A percentile compares a stretch with the other conserved stretches of the same genome.
phyloP scores from a whole-genome alignment of 1,140 invertebrate species.

The Pseudachorutes palmiensis region DNA sequence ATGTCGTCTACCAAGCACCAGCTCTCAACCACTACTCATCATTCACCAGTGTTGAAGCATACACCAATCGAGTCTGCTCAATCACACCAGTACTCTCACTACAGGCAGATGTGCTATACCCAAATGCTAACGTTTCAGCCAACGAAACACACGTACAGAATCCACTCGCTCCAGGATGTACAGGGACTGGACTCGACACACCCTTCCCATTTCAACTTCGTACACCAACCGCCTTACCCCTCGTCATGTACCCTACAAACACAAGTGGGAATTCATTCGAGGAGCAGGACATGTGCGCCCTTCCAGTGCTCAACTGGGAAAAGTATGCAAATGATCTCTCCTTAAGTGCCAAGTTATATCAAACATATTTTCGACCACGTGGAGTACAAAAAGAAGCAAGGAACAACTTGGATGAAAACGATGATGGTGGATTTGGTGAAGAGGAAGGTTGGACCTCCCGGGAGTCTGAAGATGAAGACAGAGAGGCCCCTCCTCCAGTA shows the following conservation, averaged over 20 bases:
- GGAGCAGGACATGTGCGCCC: constrained; percentile 27
- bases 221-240: constrained; percentile 21
- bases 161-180: constrained; percentile 20
- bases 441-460: too few relatives aligned
- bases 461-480: too few relatives aligned
- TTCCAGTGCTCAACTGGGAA: constrained; percentile 36
- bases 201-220: constrained; percentile 29
- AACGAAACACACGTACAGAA: neutral
- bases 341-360: too few relatives aligned
- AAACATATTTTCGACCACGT: too few relatives aligned
- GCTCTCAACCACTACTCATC: neutral
- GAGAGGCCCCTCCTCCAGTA: too few relatives aligned
- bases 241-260: constrained; percentile 24
- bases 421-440: too few relatives aligned
- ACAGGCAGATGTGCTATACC: constrained; percentile 30
- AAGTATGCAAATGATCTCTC: constrained; percentile 8
- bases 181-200: constrained; percentile 30
- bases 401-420: too few relatives aligned
- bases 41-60: neutral
- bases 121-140: constrained; percentile 23
- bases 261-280: constrained; percentile 3
- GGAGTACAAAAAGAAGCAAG: too few relatives aligned
- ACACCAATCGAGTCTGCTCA: neutral
- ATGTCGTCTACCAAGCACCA: neutral
- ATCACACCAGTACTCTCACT: constrained; percentile 15